Evolutionary conservation across 92 coral and sea anemone genomes (phyloP).

Genomic region (Plumapathes pennacea): DNA sequence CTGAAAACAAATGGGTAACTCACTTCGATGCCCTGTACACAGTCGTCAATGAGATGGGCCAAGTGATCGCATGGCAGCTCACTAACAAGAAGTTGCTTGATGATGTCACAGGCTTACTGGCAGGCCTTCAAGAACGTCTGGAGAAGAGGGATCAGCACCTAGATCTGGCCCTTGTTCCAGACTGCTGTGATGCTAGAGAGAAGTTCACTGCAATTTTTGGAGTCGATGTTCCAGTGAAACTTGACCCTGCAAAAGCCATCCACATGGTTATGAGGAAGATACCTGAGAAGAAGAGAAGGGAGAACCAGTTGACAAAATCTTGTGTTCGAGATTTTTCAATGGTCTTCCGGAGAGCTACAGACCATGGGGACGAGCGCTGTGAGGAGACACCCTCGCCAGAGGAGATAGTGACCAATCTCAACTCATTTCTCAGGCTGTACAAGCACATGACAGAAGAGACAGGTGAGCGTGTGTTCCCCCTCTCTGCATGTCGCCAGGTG

Average conservation of each 20-base stretch:
- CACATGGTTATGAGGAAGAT: conserved; percentile 49
- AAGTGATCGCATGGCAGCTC: conserved; percentile 67
- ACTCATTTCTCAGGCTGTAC: conserved; percentile 57
- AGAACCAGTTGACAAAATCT: conserved; percentile 37
- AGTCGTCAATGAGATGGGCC: conserved; percentile 69
- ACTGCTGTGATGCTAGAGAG: conserved; percentile 52
- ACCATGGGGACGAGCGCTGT: conserved; percentile 28
- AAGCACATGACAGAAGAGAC: conserved; percentile 48
- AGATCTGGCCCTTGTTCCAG: conserved; percentile 52
- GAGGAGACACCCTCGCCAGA: conserved; percentile 51
- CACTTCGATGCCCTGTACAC: conserved; percentile 52
- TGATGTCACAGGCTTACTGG: conserved; percentile 27
- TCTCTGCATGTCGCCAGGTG: conserved; percentile 59
- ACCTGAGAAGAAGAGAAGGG: conserved; percentile 55
- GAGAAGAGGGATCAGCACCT: conserved; percentile 33
- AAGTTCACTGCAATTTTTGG: conserved; percentile 47
- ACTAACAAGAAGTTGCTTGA: conserved; percentile 41
- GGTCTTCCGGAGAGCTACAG: conserved; percentile 46
- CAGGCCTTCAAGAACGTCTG: conserved; percentile 48
- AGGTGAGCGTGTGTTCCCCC: conserved; percentile 48
- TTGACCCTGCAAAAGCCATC: conserved; percentile 58
- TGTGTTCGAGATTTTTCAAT: conserved; percentile 53
- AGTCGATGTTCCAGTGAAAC: conserved; percentile 40
- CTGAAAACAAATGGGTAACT: conserved; percentile 52
- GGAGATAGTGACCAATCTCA: conserved; percentile 31